phyloP scores from a whole-genome alignment of 2,113 vertebrate species.

The Azemiops feae region DNA sequence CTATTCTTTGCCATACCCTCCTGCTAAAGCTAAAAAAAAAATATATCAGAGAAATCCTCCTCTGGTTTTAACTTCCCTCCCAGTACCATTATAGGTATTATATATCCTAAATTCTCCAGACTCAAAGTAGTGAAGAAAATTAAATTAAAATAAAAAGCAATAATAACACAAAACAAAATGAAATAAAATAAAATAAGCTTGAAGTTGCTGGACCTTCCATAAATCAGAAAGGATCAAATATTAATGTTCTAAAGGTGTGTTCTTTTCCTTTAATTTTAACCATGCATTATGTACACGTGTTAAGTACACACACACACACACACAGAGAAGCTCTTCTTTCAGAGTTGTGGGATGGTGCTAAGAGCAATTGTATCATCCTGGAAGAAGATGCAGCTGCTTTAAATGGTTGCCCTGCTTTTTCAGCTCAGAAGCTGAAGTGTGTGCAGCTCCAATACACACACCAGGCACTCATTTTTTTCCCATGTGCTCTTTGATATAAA shows the following conservation, averaged over 20 bases:
- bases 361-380: not conserved
- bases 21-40: not conserved
- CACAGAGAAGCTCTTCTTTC: not conserved
- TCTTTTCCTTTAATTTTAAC: not conserved
- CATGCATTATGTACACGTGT: not conserved
- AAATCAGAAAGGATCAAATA: not conserved
- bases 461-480: fast-evolving
- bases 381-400: not conserved
- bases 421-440: not conserved
- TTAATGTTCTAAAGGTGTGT: not conserved
- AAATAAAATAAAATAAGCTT: not conserved
- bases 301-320: not conserved
- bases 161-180: not conserved
- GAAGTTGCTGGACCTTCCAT: not conserved
- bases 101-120: not conserved
- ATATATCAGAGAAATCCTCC: not conserved
- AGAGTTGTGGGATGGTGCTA: not conserved
- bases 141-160: not conserved
- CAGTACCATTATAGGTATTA: not conserved
- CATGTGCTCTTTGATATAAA: not conserved
- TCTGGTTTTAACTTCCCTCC: not conserved
- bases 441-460: not conserved
- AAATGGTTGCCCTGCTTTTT: not conserved
- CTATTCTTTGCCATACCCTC: not conserved
- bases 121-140: not conserved